Conservation (phyloP, 2,113 vertebrate species). For the Leucopsar rothschildi region DNA sequence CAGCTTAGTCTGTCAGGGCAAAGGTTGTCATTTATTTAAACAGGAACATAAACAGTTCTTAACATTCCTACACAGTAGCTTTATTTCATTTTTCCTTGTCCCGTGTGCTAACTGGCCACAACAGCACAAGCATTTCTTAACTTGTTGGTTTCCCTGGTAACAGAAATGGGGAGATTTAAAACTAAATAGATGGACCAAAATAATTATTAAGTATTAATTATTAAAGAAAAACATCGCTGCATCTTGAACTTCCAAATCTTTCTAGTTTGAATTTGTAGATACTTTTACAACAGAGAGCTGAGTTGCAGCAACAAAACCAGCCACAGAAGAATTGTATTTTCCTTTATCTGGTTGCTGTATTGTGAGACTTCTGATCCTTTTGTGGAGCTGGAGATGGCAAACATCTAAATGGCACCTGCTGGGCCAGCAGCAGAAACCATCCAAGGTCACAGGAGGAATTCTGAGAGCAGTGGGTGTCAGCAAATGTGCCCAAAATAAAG, state of each 20-base stretch:
- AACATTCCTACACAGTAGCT: conserved; percentile 26
- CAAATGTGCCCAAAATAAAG: not conserved
- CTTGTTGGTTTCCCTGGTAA: not conserved
- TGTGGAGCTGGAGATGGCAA: not conserved
- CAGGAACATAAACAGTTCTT: conserved; percentile 27
- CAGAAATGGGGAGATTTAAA: not conserved
- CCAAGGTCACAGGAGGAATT: not conserved
- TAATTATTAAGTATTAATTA: not conserved
- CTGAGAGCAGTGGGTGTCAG: not conserved
- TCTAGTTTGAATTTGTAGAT: not conserved
- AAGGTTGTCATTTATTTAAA: conserved; percentile 5
- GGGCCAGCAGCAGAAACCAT: not conserved
- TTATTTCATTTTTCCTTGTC: not conserved
- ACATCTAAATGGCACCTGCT: not conserved
- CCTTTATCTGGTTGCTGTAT: not conserved
- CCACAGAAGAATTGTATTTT: not conserved
- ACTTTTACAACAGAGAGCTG: not conserved
- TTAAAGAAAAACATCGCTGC: not conserved
- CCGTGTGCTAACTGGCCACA: not conserved
- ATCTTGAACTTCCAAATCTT: not conserved
- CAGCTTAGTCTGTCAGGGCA: not conserved
- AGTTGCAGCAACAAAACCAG: not conserved
- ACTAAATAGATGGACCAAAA: conserved; percentile 60
- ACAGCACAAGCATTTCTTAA: not conserved
- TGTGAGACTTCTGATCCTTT: not conserved